Evolutionary conservation across 1,140 invertebrate genomes (phyloP), one percentile per base, ranked within the genome.

Genomic region (Dryas iulia): DNA sequence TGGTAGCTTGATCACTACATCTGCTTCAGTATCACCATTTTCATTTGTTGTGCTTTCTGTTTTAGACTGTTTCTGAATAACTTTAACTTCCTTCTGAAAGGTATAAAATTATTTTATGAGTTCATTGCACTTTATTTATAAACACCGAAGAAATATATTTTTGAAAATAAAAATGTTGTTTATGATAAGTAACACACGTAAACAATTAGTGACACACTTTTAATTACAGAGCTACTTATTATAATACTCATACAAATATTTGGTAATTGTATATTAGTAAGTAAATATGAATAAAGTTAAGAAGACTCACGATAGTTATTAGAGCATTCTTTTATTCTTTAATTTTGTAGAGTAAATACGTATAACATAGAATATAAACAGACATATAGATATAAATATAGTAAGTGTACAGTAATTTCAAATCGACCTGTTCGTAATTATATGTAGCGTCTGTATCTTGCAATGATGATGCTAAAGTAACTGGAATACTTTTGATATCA

Each of bases 331-430:
- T 77, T 79, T 81, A 47, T 66, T 79, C 80, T 81, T 79, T 84
- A 76, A 82, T 80, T 60, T 81, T 85, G 79, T 82, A 85, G 64
- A 84, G 59, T 79, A 85, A 83, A 77, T 89, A 86, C 54, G 75
- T 83, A 76, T 89, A 87, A 69, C 83, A 86, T 69, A 86, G 59
- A 78, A 89, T 76, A 72, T 80, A 89, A 82, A 86, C 82, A 84
- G 73, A 82, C 75, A 86, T 82, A 82, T 82, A 89, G 67, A 83
- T 77, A 86, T 81, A 89, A 68, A 83, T 75, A 86, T 87, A 87
- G 77, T 84, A 86, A 84, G 77, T 81, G 81, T 81, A 86, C 75
- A 88, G 79, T 87, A 82, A 87, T 82, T 88, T 87, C 78, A 87
- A 82, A 81, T 87, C 80, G 78, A 90, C 87, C 87, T 90, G 81